Percentiles rank a stretch among this genome's conserved stretches.
These are phyloP conservation scores for Aselliscus stoliczkanus DNA, from an alignment of 2,797 vertebrate species.

Conservation along the genomic window DNA sequence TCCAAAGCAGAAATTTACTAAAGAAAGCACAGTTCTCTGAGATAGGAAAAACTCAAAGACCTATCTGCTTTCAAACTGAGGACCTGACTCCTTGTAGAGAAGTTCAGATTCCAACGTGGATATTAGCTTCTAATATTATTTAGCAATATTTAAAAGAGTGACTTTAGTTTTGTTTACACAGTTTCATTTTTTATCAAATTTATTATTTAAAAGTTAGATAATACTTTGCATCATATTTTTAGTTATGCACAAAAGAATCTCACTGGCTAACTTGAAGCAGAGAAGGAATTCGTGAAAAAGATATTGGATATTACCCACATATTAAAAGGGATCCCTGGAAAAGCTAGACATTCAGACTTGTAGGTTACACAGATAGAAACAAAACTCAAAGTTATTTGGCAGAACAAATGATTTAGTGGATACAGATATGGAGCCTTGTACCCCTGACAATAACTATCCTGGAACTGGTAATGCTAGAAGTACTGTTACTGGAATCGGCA, in stretches of 20 bases:
- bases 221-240: neutral
- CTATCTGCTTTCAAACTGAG: neutral
- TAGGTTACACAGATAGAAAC: neutral
- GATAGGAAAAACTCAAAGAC: neutral
- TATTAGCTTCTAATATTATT: constrained; percentile 30
- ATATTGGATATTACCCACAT: neutral
- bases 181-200: constrained; percentile 25
- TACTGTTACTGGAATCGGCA: neutral
- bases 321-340: neutral
- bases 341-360: neutral
- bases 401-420: neutral
- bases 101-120: neutral
- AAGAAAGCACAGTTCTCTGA: neutral
- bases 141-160: neutral
- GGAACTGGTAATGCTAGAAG: neutral
- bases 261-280: neutral
- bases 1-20: constrained; percentile 32
- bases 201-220: constrained; percentile 3
- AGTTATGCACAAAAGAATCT: neutral
- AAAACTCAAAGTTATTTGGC: neutral
- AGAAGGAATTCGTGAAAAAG: constrained; percentile 5
- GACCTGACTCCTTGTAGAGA: neutral
- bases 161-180: neutral
- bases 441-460: neutral
- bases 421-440: neutral